Conservation (phyloP, 2,888 invertebrate genomes). For the Eudemis profundana region DNA sequence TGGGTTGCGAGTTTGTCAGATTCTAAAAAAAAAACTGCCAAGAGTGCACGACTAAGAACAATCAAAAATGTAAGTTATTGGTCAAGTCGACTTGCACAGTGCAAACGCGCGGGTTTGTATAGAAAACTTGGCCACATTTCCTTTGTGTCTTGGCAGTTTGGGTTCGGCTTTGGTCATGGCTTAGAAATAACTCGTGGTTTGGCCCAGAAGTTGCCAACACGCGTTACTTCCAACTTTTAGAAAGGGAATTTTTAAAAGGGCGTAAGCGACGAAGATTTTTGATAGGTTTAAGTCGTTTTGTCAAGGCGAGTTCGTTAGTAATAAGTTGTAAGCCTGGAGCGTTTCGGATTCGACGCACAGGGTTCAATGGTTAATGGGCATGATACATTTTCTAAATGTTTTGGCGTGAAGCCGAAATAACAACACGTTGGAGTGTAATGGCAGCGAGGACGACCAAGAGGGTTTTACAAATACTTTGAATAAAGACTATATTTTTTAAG, state of each 20-base stretch:
- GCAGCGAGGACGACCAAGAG: too few species aligned
- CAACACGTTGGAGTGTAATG: too few species aligned
- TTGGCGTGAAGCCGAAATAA: neutral
- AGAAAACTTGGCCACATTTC: conserved; percentile 41
- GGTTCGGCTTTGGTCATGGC: conserved; percentile 37
- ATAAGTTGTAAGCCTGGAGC: conserved; percentile 17
- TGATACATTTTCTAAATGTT: neutral
- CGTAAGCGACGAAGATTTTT: neutral
- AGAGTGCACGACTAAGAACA: too few species aligned
- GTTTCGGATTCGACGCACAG: neutral
- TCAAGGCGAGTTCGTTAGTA: neutral
- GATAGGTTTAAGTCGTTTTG: neutral
- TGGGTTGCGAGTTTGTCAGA: too few species aligned
- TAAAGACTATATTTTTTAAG: too few species aligned
- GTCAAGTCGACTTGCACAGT: conserved; percentile 1
- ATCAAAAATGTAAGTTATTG: neutral
- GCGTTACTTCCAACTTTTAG: neutral
- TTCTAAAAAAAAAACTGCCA: too few species aligned
- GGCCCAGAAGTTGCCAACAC: conserved; percentile 31
- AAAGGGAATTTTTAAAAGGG: neutral
- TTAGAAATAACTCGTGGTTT: conserved; percentile 42
- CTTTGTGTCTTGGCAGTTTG: conserved; percentile 35
- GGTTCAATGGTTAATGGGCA: neutral
- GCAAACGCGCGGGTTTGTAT: conserved; percentile 9
- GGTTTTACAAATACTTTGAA: too few species aligned